Evolutionary conservation across 2,797 vertebrate genomes (phyloP).

Genomic region (Sebastes hubbsi): DNA sequence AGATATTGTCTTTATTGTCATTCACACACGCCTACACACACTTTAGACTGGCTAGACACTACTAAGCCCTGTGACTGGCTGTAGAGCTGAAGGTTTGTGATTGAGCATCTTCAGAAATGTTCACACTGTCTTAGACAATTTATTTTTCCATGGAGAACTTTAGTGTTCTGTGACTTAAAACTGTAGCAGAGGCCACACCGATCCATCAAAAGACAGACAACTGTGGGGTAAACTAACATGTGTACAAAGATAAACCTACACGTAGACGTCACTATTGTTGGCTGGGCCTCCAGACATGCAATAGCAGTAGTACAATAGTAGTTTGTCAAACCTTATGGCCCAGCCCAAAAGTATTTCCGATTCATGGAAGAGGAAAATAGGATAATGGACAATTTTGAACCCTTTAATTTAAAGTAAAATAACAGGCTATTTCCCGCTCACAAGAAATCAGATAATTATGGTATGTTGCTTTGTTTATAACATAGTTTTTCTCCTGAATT

Average conservation of each 20-base stretch:
- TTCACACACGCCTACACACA: neutral
- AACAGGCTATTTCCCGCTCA: neutral
- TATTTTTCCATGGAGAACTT: neutral
- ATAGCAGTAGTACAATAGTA: neutral
- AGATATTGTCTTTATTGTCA: neutral
- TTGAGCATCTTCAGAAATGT: neutral
- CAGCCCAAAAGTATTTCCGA: too few species aligned
- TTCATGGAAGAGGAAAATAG: neutral
- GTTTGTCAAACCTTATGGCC: neutral
- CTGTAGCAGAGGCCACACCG: neutral
- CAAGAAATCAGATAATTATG: neutral
- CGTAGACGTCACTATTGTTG: neutral
- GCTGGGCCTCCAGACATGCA: neutral
- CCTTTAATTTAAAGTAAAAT: neutral
- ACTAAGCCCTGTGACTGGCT: neutral
- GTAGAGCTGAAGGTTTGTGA: neutral
- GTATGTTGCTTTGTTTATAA: neutral
- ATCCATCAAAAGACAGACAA: neutral
- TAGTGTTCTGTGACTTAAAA: neutral
- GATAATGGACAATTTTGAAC: neutral
- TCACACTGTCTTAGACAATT: neutral
- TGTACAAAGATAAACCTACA: neutral
- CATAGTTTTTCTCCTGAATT: neutral
- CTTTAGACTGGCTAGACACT: neutral
- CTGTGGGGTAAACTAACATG: neutral